These are phyloP conservation scores for Rhopalosiphum padi DNA, from an alignment of 1,140 invertebrate species.

Conservation along the genomic window DNA sequence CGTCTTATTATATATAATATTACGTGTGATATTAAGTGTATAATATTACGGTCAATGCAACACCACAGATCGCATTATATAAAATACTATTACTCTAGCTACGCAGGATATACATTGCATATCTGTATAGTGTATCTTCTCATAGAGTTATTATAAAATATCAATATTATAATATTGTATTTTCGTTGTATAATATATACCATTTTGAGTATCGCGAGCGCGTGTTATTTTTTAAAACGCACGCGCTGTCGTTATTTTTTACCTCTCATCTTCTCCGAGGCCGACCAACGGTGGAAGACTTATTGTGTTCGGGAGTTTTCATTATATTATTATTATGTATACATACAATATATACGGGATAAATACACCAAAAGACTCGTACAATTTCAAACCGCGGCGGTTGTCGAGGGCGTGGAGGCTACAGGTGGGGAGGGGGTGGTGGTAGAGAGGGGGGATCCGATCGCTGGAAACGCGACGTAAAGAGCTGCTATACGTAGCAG, in stretches of 20 bases:
- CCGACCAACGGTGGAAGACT: neutral
- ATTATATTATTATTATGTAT: neutral
- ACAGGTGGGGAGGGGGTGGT: neutral
- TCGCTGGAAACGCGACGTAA: neutral
- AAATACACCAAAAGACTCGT: neutral
- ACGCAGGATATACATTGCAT: no score
- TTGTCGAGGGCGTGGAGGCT: neutral
- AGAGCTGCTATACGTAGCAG: neutral
- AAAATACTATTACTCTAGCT: no score
- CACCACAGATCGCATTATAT: no score
- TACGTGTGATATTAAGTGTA: no score
- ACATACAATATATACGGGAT: neutral
- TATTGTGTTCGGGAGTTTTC: conserved; percentile 29
- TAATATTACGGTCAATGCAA: no score
- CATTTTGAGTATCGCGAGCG: neutral
- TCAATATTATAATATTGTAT: no score
- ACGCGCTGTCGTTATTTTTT: neutral
- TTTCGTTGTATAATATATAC: no score
- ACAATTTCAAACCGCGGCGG: neutral
- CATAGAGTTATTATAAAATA: no score
- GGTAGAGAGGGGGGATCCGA: neutral
- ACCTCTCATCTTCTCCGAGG: neutral
- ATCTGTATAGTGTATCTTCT: no score
- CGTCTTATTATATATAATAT: no score
- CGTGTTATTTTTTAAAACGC: neutral